Evolutionary conservation across 2,113 vertebrate genomes (phyloP).

Genomic region (Origma solitaria): DNA sequence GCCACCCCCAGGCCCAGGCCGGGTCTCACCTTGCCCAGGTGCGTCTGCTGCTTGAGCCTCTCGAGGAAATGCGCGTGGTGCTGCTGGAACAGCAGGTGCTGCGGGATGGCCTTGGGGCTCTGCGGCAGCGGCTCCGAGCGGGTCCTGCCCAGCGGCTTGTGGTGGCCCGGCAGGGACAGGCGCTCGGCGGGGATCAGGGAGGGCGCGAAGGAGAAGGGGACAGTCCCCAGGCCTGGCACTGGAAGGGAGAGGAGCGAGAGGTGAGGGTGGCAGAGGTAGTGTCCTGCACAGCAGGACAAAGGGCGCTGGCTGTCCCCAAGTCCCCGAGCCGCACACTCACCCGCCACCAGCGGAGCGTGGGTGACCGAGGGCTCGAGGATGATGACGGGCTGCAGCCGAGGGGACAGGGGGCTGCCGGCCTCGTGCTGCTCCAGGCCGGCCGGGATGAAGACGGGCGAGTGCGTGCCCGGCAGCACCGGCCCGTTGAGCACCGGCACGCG

Average conservation of each 20-base stretch:
- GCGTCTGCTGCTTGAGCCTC: slow-evolving; percentile 76
- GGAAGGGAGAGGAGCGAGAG: neutral
- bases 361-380: slow-evolving; percentile 86
- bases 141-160: slow-evolving; percentile 86
- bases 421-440: slow-evolving; percentile 79
- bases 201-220: slow-evolving; percentile 78
- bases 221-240: slow-evolving; percentile 78
- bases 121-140: slow-evolving; percentile 91
- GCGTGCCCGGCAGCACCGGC: slow-evolving; percentile 68
- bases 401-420: slow-evolving; percentile 69
- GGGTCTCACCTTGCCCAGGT: slow-evolving; percentile 72
- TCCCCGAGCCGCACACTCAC: slow-evolving; percentile 53
- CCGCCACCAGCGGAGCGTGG: slow-evolving; percentile 77
- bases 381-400: slow-evolving; percentile 83
- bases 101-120: slow-evolving; percentile 74
- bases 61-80: slow-evolving; percentile 77
- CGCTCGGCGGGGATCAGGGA: slow-evolving; percentile 70
- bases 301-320: fast-evolving
- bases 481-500: slow-evolving; percentile 62
- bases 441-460: slow-evolving; percentile 76
- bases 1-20: neutral
- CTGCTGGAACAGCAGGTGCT: slow-evolving; percentile 70
- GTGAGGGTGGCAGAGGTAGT: neutral
- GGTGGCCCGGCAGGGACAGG: slow-evolving; percentile 73
- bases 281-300: fast-evolving